phyloP scores from a whole-genome alignment of 2,113 vertebrate species.

The Eulemur macaco region DNA sequence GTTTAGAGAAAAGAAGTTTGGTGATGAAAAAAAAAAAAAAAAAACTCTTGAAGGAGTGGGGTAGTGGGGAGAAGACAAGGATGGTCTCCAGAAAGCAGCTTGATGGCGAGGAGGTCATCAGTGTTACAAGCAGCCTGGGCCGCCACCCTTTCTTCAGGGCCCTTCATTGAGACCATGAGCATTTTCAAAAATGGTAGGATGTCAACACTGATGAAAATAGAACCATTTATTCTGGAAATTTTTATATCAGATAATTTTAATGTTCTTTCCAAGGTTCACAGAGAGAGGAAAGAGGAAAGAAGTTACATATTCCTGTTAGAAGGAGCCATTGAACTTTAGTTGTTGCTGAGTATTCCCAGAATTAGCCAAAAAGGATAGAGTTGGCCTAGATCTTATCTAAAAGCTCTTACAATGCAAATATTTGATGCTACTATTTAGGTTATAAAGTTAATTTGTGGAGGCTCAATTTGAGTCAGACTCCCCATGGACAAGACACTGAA shows the following conservation, averaged over 20 bases:
- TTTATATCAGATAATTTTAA: constrained; percentile 33
- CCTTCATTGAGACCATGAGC: constrained; percentile 12
- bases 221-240: background rate
- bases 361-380: background rate
- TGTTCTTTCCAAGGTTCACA: constrained; percentile 22
- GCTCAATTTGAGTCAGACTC: background rate
- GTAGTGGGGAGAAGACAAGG: background rate
- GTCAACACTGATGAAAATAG: constrained; percentile 55
- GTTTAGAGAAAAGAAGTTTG: constrained; percentile 47
- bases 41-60: background rate
- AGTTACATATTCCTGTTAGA: background rate
- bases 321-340: constrained; percentile 31
- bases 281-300: constrained; percentile 23
- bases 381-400: background rate
- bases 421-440: background rate
- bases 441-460: constrained; percentile 4
- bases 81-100: constrained; percentile 1
- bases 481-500: background rate
- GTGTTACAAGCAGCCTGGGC: background rate
- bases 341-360: constrained; percentile 13
- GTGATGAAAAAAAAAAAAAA: constrained; percentile 2
- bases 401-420: background rate
- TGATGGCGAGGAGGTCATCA: background rate
- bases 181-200: constrained; percentile 40
- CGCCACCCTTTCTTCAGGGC: constrained; percentile 28